phyloP scores from a whole-genome alignment of 2,113 vertebrate genomes.

The Rhinoderma darwinii region DNA sequence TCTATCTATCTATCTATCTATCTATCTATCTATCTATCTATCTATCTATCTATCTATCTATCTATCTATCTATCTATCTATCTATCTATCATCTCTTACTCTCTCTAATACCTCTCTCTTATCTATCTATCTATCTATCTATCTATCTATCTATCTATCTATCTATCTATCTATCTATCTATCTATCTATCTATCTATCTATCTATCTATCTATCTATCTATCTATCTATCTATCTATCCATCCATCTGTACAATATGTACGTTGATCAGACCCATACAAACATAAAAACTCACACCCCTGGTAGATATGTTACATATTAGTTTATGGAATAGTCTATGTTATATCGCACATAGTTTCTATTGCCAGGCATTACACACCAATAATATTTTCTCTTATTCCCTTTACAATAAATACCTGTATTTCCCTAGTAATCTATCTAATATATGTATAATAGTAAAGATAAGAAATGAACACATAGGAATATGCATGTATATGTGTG shows the following conservation, averaged over 20 bases:
- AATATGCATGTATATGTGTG: not conserved
- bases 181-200: conserved; percentile 15
- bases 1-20: not conserved
- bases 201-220: not conserved
- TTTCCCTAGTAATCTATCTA: too few species aligned
- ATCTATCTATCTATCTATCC: not conserved
- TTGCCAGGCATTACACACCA: too few species aligned
- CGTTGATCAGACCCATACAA: too few species aligned
- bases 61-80: not conserved
- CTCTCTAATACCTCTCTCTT: not conserved
- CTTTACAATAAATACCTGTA: too few species aligned
- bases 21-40: conserved; percentile 21
- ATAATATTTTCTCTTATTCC: too few species aligned
- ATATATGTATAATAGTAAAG: too few species aligned
- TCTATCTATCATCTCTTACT: not conserved
- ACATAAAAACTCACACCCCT: too few species aligned
- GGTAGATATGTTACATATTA: too few species aligned
- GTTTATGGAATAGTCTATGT: too few species aligned
- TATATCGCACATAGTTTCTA: too few species aligned
- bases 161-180: conserved; percentile 19
- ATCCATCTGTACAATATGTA: too few species aligned
- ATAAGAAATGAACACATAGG: too few species aligned
- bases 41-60: conserved; percentile 14
- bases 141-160: not conserved
- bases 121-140: not conserved